Conservation (phyloP, 2,797 vertebrate genomes). For the Typhlichthys subterraneus region DNA sequence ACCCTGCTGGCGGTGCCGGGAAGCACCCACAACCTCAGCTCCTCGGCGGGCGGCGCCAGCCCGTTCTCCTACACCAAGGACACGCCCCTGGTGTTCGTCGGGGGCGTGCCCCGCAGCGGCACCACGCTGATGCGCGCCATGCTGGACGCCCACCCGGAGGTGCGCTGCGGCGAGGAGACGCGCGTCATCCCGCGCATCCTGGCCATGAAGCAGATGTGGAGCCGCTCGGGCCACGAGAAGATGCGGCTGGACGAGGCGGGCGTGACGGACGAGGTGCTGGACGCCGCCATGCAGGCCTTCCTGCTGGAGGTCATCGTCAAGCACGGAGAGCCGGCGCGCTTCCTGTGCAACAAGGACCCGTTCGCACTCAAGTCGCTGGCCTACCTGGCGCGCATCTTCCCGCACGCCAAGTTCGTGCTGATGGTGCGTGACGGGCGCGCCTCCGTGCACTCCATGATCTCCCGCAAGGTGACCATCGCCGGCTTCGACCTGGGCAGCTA, state of each 20-base stretch:
- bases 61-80: slow-evolving; percentile 91
- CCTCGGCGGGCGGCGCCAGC: slow-evolving; percentile 70
- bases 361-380: slow-evolving; percentile 95
- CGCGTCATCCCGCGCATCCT: slow-evolving; percentile 93
- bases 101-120: slow-evolving; percentile 93
- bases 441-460: slow-evolving; percentile 98
- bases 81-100: slow-evolving; percentile 96
- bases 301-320: slow-evolving; percentile 95
- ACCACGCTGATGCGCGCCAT: slow-evolving; percentile 97
- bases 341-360: slow-evolving; percentile 97
- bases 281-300: slow-evolving; percentile 96
- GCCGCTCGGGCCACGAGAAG: slow-evolving; percentile 93
- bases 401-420: slow-evolving; percentile 94
- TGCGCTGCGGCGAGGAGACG: slow-evolving; percentile 94
- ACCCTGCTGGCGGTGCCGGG: slow-evolving; percentile 48
- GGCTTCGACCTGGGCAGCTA: slow-evolving; percentile 98
- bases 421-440: slow-evolving; percentile 96
- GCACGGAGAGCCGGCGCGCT: slow-evolving; percentile 93
- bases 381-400: slow-evolving; percentile 96
- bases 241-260: slow-evolving; percentile 95
- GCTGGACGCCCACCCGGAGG: slow-evolving; percentile 93
- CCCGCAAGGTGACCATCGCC: slow-evolving; percentile 95
- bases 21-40: slow-evolving; percentile 71
- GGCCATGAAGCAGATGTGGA: slow-evolving; percentile 99
- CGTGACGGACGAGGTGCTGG: slow-evolving; percentile 94